Percentiles rank a stretch among this genome's conserved stretches.
Conservation (phyloP, 2,888 invertebrate genomes). For the Eledone cirrhosa region DNA sequence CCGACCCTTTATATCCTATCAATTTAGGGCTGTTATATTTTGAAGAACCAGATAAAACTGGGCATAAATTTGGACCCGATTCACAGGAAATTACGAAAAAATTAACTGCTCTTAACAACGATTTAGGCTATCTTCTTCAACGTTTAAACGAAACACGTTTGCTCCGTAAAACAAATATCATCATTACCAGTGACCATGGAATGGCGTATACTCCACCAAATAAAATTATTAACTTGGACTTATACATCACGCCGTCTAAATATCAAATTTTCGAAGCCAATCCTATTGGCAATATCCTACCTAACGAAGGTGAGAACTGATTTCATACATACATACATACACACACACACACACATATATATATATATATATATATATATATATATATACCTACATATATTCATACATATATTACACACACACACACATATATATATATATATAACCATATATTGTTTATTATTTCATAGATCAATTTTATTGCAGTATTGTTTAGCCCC, state of each 20-base stretch:
- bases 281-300: conserved; percentile 74
- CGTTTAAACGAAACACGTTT: conserved; percentile 70
- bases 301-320: conserved; percentile 65
- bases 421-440: too few species aligned
- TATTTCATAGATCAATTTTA: too few species aligned
- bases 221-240: conserved; percentile 48
- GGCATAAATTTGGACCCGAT: conserved; percentile 72
- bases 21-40: conserved; percentile 78
- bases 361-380: too few species aligned
- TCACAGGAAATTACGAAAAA: conserved; percentile 67
- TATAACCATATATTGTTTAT: too few species aligned
- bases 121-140: conserved; percentile 69
- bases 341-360: too few species aligned
- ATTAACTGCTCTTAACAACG: conserved; percentile 68
- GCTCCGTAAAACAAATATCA: conserved; percentile 72
- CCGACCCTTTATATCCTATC: conserved; percentile 70
- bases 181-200: conserved; percentile 80
- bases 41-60: conserved; percentile 76
- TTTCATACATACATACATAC: background rate
- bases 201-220: conserved; percentile 71
- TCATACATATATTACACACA: too few species aligned
- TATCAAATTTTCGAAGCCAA: conserved; percentile 69
- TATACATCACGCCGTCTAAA: conserved; percentile 41
- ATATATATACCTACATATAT: too few species aligned
- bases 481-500: too few species aligned